phyloP scores from a whole-genome alignment of 2,797 vertebrate genomes.

The Poecilia gillii region DNA sequence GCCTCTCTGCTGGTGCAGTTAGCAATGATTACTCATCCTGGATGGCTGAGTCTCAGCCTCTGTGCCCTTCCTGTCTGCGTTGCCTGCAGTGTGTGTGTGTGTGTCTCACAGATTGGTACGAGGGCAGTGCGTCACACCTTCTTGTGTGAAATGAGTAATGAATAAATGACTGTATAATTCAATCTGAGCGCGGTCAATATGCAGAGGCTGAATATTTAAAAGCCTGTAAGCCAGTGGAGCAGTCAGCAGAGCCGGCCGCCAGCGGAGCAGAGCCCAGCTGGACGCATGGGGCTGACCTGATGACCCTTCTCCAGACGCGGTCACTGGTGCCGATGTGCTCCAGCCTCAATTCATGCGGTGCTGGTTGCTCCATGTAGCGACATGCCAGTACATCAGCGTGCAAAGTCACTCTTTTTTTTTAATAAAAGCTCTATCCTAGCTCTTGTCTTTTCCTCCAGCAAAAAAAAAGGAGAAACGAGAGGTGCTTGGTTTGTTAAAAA shows the following conservation, averaged over 20 bases:
- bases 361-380: conserved; percentile 10
- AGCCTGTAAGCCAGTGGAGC: conserved; percentile 57
- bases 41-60: conserved; percentile 62
- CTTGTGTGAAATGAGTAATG: conserved; percentile 72
- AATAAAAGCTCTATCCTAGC: conserved; percentile 47
- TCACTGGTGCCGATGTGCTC: conserved; percentile 24
- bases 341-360: conserved; percentile 5
- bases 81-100: conserved; percentile 44
- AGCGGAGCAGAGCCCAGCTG: conserved; percentile 41
- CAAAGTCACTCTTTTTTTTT: conserved; percentile 20
- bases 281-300: conserved; percentile 45
- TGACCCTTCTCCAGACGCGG: conserved; percentile 14
- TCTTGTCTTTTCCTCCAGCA: conserved; percentile 15
- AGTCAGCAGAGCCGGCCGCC: conserved; percentile 42
- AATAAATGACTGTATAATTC: conserved; percentile 76
- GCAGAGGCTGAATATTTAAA: conserved; percentile 72
- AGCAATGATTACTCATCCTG: conserved; percentile 71
- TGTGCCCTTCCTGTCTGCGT: conserved; percentile 66
- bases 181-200: conserved; percentile 67
- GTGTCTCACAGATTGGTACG: conserved; percentile 64
- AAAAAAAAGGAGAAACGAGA: conserved; percentile 44
- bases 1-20: conserved; percentile 58
- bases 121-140: conserved; percentile 68
- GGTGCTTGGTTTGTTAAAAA: conserved; percentile 56
- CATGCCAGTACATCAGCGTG: background rate